Evolutionary conservation across 2,113 vertebrate species (phyloP), one percentile per base, ranked within the genome.

Genomic region (Corvus cornix): DNA sequence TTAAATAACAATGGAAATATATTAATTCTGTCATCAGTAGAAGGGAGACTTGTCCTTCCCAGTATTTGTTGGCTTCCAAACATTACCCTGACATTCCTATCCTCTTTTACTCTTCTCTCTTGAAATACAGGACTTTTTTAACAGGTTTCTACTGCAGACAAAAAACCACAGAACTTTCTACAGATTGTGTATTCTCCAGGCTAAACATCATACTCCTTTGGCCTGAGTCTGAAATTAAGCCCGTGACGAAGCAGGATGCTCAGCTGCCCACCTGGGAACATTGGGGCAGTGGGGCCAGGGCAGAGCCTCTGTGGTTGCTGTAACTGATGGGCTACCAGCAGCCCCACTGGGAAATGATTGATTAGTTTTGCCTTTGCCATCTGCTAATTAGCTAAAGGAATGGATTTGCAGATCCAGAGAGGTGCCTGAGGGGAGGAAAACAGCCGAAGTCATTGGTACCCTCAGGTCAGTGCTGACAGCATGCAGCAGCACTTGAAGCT

Each of bases 341-440:
- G 51, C 55, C 46, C 68, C 56, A 74, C 62, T 3, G 6, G 73
- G 43, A 87, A 91, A 84, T 43, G 60, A 96, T 31, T 55, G 91
- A 84, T 87, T 75, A 35, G 31, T 13, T 91, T 89, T 93, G 77
- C 41, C 39, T 93, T 84, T 87, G 48, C 78, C 81, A 84, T 68
- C 84, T 72, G 87, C 64, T 95, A 91, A 91, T 89, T 87, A 89
- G 84, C 84, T 82, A 78, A 82, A 56, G n/a, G 35, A 55, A 93
- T 49, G 48, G 67, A 33, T 91, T 48, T 87, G 33, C 44, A 85
- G 58, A 31, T 64, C 51, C 8, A 2, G 33, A 79, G 69, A 73
- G 62, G 41, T 56, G 74, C 20, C 60, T 67, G 53, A 48, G n/a
- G 66, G 52, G 37, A 89, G 39, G 41, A 75, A 68, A 78, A 9